Evolutionary conservation across 1,140 invertebrate genomes (phyloP).

Genomic region (Pogonomyrmex californicus): DNA sequence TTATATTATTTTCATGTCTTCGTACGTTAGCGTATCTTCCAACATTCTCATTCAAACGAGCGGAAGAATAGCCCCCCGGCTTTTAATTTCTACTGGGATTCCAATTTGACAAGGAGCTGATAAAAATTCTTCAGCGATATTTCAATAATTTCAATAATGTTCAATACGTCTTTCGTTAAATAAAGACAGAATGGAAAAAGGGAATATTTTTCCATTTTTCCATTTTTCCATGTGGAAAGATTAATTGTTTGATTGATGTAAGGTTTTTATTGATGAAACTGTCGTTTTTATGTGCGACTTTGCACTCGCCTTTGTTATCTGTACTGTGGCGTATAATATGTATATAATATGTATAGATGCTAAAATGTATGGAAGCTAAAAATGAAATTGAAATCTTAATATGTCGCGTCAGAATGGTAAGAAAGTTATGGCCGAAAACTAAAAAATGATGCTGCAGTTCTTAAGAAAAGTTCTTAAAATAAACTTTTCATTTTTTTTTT

Average conservation of each 20-base stretch:
- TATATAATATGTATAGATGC: conserved; percentile 14
- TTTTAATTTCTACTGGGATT: conserved; percentile 13
- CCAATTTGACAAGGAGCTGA: background rate
- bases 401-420: conserved; percentile 53
- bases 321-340: background rate
- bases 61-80: background rate
- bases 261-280: conserved; percentile 64
- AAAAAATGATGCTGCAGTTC: conserved; percentile 28
- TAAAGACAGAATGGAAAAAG: background rate
- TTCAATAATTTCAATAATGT: background rate
- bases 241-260: conserved; percentile 27
- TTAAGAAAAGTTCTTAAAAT: background rate
- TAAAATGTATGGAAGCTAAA: no score
- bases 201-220: no score
- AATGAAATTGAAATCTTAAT: conserved; percentile 66
- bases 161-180: background rate
- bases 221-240: background rate
- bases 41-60: background rate
- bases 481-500: background rate
- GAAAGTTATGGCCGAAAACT: conserved; percentile 49
- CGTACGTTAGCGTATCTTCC: background rate
- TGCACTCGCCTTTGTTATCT: conserved; percentile 17
- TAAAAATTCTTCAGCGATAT: background rate
- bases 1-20: conserved; percentile 15
- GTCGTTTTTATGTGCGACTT: background rate